Conservation (phyloP, 2,888 invertebrate species). For the Deilephila porcellus region DNA sequence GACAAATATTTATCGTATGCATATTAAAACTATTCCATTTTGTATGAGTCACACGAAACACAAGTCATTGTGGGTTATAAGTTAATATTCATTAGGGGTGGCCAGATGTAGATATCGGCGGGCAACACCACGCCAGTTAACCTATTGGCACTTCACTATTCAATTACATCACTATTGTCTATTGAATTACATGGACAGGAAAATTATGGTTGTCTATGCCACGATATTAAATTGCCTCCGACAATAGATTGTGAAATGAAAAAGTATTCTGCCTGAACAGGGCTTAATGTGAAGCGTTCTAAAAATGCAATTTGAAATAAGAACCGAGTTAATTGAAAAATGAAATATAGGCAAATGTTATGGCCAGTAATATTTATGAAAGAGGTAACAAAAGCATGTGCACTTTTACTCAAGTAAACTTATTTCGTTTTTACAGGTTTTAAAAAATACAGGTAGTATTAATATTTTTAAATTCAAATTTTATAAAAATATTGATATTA, state of each 20-base stretch:
- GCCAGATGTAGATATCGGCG: constrained; percentile 70
- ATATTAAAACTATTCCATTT: constrained; percentile 32
- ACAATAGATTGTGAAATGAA: neutral
- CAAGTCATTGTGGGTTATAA: constrained; percentile 59
- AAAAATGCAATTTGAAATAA: neutral
- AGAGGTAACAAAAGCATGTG: neutral
- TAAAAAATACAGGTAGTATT: neutral
- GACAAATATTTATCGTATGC: constrained; percentile 23
- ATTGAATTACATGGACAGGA: constrained; percentile 15
- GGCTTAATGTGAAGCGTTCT: constrained; percentile 2
- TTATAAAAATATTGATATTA: neutral
- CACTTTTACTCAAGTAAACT: no score
- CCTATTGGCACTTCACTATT: constrained; percentile 29
- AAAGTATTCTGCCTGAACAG: neutral
- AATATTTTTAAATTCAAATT: neutral
- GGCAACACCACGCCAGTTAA: constrained; percentile 39
- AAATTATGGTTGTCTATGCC: constrained; percentile 12
- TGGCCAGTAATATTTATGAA: constrained; percentile 6
- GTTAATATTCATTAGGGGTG: constrained; percentile 83
- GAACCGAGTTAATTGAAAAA: constrained; percentile 6
- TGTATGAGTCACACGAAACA: constrained; percentile 67
- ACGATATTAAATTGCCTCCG: neutral
- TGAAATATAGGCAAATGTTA: neutral
- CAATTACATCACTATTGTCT: constrained; percentile 29
- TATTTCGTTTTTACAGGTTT: neutral